These are phyloP conservation scores for Wasmannia auropunctata DNA, from an alignment of 1,140 invertebrate species.

Conservation along the genomic window DNA sequence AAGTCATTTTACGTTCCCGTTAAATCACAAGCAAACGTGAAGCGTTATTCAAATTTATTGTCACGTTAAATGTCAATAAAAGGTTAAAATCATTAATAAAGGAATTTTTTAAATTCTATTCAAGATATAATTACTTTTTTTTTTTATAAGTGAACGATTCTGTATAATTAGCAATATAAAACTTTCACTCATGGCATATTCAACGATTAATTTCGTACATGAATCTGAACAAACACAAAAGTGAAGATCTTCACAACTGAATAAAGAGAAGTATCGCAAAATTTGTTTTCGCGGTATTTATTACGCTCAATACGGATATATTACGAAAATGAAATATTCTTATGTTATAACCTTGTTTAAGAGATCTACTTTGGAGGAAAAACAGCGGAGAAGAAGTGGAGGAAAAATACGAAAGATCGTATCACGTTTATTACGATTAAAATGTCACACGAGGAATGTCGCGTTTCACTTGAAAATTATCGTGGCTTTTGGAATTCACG, in stretches of 20 bases:
- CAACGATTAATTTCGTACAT: neutral
- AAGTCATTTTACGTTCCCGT: neutral
- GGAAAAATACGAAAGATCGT: neutral
- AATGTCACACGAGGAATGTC: constrained; percentile 22
- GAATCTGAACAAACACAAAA: neutral
- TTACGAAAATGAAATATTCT: neutral
- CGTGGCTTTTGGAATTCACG: neutral
- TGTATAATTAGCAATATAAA: neutral
- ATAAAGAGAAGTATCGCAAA: neutral
- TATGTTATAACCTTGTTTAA: neutral
- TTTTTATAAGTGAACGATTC: neutral
- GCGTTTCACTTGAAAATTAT: neutral
- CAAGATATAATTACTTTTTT: neutral
- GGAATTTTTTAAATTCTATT: neutral
- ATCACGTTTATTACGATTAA: constrained; percentile 21
- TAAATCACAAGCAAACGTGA: neutral
- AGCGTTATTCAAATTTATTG: neutral
- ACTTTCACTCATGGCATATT: neutral
- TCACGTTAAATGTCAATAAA: neutral
- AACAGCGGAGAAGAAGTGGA: neutral
- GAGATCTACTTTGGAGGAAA: neutral
- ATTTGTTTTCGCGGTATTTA: no score
- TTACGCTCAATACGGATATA: neutral
- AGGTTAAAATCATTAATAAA: neutral
- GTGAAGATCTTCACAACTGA: neutral